phyloP scores from a whole-genome alignment of 2,888 invertebrate genomes.

The Helleia helle region DNA sequence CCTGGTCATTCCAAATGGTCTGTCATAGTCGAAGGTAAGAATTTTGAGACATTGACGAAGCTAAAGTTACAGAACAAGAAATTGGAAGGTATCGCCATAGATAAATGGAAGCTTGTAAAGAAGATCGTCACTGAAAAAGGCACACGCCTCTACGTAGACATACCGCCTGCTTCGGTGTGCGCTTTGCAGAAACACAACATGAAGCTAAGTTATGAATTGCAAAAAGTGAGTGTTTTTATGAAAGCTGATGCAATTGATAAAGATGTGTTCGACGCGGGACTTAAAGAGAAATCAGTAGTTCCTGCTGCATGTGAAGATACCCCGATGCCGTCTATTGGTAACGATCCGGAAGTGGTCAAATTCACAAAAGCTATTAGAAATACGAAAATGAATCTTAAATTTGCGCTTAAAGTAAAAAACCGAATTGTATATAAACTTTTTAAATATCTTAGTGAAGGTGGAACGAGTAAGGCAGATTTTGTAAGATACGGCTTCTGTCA shows the following conservation, averaged over 20 bases:
- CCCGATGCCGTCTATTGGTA: slow-evolving; percentile 39
- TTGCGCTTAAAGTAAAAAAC: slow-evolving; percentile 51
- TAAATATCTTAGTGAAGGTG: slow-evolving; percentile 39
- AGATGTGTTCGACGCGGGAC: slow-evolving; percentile 47
- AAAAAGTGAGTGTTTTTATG: slow-evolving; percentile 53
- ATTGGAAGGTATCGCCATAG: slow-evolving; percentile 39
- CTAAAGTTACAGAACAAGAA: slow-evolving; percentile 49
- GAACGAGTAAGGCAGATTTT: slow-evolving; percentile 41
- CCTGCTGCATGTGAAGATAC: slow-evolving; percentile 28
- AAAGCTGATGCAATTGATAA: slow-evolving; percentile 58
- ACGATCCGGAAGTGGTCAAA: slow-evolving; percentile 36
- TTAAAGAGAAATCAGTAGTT: slow-evolving; percentile 31
- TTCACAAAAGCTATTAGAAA: slow-evolving; percentile 37
- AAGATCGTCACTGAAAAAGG: slow-evolving; percentile 47
- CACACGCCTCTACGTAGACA: slow-evolving; percentile 55
- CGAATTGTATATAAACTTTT: slow-evolving; percentile 43
- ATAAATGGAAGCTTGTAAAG: slow-evolving; percentile 59
- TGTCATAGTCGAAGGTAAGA: too few species aligned
- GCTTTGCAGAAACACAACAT: slow-evolving; percentile 46
- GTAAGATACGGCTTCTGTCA: slow-evolving; percentile 43
- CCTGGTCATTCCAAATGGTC: slow-evolving; percentile 52
- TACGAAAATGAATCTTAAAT: slow-evolving; percentile 31
- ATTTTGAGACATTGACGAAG: slow-evolving; percentile 46
- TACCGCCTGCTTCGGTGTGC: slow-evolving; percentile 53
- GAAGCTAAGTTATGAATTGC: slow-evolving; percentile 55